Conservation (phyloP, 2,888 invertebrate genomes). For the Flabesymbios commensalis region DNA sequence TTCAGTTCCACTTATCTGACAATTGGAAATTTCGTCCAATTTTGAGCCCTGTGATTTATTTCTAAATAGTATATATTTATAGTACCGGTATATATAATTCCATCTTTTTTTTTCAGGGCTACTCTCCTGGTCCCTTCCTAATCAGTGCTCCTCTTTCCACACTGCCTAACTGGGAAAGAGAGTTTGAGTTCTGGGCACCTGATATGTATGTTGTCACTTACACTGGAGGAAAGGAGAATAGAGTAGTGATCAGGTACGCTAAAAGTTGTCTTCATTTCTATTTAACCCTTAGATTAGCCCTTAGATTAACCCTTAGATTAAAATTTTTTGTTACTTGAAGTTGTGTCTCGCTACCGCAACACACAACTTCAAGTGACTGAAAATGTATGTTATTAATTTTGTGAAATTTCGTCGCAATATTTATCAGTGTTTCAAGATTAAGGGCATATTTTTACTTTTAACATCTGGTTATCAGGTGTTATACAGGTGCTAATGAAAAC, state of each 20-base stretch:
- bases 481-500: too few relatives aligned
- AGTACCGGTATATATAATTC: background rate
- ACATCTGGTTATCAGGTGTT: too few relatives aligned
- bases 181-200: constrained; percentile 42
- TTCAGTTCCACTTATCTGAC: too few relatives aligned
- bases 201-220: constrained; percentile 40
- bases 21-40: too few relatives aligned
- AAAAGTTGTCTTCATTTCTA: too few relatives aligned
- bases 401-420: background rate
- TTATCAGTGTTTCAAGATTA: too few relatives aligned
- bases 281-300: background rate
- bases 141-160: constrained; percentile 38
- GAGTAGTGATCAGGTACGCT: constrained; percentile 34
- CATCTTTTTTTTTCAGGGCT: constrained; percentile 22
- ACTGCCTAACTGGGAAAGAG: constrained; percentile 40
- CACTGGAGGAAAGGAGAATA: constrained; percentile 29
- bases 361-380: too few relatives aligned
- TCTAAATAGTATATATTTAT: background rate
- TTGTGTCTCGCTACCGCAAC: too few relatives aligned
- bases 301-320: background rate
- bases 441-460: too few relatives aligned
- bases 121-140: constrained; percentile 32
- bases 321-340: too few relatives aligned
- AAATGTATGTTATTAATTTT: background rate
- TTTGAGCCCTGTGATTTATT: too few relatives aligned